A percentile compares a stretch with the other conserved stretches of the same genome.
These are phyloP conservation scores for Saxidomus purpurata DNA, from an alignment of 1,140 invertebrate species.

Conservation along the genomic window DNA sequence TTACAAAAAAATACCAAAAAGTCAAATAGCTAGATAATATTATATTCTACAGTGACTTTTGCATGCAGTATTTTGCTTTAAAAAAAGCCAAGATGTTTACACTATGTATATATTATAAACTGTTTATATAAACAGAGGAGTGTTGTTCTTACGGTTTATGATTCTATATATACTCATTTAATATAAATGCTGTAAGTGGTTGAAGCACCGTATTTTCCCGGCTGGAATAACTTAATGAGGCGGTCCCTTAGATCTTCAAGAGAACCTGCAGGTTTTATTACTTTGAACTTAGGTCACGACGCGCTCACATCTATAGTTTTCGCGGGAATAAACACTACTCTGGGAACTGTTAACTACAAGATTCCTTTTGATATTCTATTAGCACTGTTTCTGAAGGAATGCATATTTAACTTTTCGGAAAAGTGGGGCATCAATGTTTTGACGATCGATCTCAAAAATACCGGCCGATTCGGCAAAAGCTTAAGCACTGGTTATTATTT, in stretches of 20 bases:
- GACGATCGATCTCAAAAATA: too few relatives aligned
- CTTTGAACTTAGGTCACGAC: constrained; percentile 4
- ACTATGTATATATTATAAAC: too few relatives aligned
- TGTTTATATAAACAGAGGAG: neutral
- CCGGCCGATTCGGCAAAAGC: too few relatives aligned
- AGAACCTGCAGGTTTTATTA: constrained; percentile 21
- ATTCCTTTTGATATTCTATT: constrained; percentile 5
- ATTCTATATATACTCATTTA: constrained; percentile 22
- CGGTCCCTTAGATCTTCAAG: constrained; percentile 7
- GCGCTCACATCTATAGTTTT: neutral
- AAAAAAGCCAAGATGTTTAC: too few relatives aligned
- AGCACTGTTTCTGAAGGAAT: neutral
- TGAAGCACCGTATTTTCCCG: neutral
- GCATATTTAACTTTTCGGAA: neutral
- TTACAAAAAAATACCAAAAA: too few relatives aligned
- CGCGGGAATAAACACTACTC: constrained; percentile 9
- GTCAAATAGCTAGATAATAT: too few relatives aligned
- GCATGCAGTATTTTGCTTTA: too few relatives aligned
- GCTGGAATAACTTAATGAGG: constrained; percentile 11
- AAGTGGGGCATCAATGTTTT: too few relatives aligned
- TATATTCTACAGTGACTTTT: too few relatives aligned
- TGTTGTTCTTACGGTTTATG: neutral
- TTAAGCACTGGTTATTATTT: too few relatives aligned
- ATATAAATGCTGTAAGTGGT: constrained; percentile 6
- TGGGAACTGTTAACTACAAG: constrained; percentile 15